A percentile compares a stretch with the other conserved stretches of the same genome.
phyloP scores from a whole-genome alignment of 2,113 vertebrate genomes.

The Prionailurus viverrinus region DNA sequence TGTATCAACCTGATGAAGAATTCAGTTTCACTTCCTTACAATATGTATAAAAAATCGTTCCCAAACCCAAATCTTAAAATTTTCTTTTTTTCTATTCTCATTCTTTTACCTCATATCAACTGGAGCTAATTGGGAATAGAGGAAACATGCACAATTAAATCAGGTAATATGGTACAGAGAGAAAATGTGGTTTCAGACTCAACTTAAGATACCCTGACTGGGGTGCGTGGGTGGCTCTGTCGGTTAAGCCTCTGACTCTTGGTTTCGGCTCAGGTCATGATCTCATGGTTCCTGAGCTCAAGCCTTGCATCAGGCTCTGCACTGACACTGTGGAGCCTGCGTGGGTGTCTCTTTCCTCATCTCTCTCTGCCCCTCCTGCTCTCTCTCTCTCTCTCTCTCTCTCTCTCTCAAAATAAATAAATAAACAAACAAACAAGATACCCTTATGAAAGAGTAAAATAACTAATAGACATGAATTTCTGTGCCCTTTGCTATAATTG shows the following conservation, averaged over 20 bases:
- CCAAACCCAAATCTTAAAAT: neutral
- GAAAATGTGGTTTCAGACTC: neutral
- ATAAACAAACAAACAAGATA: neutral
- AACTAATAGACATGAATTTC: neutral
- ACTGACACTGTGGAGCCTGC: too few species aligned
- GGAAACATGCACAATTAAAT: neutral
- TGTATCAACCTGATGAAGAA: neutral
- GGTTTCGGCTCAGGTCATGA: too few species aligned
- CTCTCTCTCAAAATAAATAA: too few species aligned
- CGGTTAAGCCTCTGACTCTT: too few species aligned
- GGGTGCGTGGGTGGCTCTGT: too few species aligned
- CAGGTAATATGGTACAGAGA: neutral
- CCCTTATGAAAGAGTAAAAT: neutral
- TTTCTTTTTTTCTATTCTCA: neutral
- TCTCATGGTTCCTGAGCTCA: too few species aligned
- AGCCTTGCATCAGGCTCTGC: too few species aligned
- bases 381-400: too few species aligned
- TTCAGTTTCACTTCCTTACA: neutral
- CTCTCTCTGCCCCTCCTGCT: too few species aligned
- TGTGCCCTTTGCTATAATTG: neutral
- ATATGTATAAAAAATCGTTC: neutral
- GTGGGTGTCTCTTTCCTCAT: too few species aligned
- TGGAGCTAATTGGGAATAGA: neutral
- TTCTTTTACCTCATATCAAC: neutral
- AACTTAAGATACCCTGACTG: neutral